Percentiles rank a stretch among this genome's conserved stretches.
These are phyloP conservation scores for Montifringilla adamsi DNA, from an alignment of 2,113 vertebrate genomes.

Conservation along the genomic window DNA sequence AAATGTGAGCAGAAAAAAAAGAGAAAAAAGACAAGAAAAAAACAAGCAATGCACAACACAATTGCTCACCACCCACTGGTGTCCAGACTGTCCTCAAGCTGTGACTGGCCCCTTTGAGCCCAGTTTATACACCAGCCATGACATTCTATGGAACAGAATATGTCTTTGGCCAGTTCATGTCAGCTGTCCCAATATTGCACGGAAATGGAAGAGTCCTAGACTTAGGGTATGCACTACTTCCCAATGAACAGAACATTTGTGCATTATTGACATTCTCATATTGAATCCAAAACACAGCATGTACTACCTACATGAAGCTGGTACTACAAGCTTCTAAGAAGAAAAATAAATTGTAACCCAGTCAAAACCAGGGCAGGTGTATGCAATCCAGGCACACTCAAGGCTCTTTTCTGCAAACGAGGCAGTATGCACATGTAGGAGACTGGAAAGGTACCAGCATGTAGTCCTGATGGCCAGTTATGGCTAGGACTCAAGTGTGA, in stretches of 20 bases:
- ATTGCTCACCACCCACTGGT: background rate
- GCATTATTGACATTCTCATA: background rate
- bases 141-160: background rate
- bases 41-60: fast-evolving
- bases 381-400: background rate
- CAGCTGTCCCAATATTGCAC: background rate
- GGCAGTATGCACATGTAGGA: fast-evolving
- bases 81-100: background rate
- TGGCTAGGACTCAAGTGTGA: background rate
- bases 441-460: too few relatives aligned
- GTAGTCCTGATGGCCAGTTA: background rate
- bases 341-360: background rate
- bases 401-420: background rate
- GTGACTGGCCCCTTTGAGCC: fast-evolving
- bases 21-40: background rate
- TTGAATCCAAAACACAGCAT: background rate
- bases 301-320: background rate
- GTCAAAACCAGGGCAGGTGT: background rate
- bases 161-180: background rate
- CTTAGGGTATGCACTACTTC: background rate
- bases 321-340: background rate
- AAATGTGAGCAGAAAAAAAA: background rate
- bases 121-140: background rate
- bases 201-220: background rate
- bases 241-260: background rate